Base-by-base conservation (phyloP, 2,113 vertebrate species). In the Rhinoderma darwinii region DNA sequence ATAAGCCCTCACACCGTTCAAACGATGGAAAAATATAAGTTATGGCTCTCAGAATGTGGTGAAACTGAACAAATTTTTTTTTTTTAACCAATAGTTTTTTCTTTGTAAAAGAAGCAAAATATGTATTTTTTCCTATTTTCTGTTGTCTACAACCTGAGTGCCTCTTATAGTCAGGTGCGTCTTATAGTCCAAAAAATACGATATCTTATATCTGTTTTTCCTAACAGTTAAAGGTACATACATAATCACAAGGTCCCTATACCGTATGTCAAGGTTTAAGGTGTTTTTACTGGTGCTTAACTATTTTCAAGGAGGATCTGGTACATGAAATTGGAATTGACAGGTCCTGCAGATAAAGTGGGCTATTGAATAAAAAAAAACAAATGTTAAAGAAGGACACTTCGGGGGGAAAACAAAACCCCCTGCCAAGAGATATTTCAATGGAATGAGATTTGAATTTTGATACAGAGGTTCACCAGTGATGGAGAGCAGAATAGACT, bases 301-400 rank as follows among this genome's bases (percentile, higher is more conserved):
- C 89, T 88, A 89, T 88, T 88, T 89, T 91, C 91, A 89, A 75
- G 73, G 61, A 88, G 89, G 89, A 88, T 88, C 88, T 84, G 83
- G 87, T 87, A 73, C 89, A 89, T 90, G 84, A 92, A 91, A 90
- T 93, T 90, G 92, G 86, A 88, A 88, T 66, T 92, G 91, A 93
- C 90, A 89, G 91, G 89, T 89, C 84, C 50, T 0, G 90, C 92
- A 92, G 90, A 93, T 92, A 89, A 86, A 89, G 85, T 84, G 82
- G 90, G 66, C 63, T 30, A 89, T 86, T 89, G 89, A 90, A 87
- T 91, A 30, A 84, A 0, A 90, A 39, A 81, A 90, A 92, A 90
- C 41, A 89, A 90, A 91, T 92, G 88, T 90, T 91, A 89, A 86
- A 90, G 89, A 89, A 91, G 90, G 90, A 90, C 89, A 0, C 17